Evolutionary conservation across 2,797 vertebrate species (phyloP).

Genomic region (Clamator glandarius): DNA sequence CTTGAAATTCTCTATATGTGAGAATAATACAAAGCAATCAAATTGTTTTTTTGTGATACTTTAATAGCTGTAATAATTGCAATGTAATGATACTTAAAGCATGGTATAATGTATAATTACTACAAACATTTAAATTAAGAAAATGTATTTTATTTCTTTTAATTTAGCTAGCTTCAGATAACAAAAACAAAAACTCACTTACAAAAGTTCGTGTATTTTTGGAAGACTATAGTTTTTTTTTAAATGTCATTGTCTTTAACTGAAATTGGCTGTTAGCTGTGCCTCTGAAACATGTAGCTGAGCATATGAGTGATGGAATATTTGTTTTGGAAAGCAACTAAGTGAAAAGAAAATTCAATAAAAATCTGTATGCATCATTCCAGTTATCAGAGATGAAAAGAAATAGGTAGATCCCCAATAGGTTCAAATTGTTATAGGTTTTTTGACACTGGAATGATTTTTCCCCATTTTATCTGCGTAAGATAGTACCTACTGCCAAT

Average conservation of each 20-base stretch:
- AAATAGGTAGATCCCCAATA: not conserved
- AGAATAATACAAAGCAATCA: not conserved
- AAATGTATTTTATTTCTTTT: not conserved
- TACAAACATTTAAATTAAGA: not conserved
- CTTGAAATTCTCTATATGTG: not conserved
- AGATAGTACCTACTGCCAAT: not conserved
- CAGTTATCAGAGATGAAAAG: not conserved
- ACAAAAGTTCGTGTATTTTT: not conserved
- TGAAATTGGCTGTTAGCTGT: not conserved
- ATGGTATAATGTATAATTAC: not conserved
- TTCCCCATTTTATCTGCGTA: not conserved
- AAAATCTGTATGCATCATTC: not conserved
- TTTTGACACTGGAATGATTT: not conserved
- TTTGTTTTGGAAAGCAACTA: conserved; percentile 3
- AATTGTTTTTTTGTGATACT: not conserved
- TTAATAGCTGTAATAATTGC: not conserved
- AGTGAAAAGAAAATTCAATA: not conserved
- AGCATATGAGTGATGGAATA: not conserved
- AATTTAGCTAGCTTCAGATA: not conserved
- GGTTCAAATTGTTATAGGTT: not conserved
- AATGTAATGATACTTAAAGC: not conserved
- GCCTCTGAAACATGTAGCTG: not conserved
- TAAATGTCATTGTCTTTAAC: not conserved
- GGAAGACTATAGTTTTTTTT: not conserved
- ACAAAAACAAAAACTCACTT: not conserved